Percentiles rank a stretch among this genome's conserved stretches.
phyloP scores from a whole-genome alignment of 2,888 invertebrate genomes.

The Poecilobothrus nobilitatus region DNA sequence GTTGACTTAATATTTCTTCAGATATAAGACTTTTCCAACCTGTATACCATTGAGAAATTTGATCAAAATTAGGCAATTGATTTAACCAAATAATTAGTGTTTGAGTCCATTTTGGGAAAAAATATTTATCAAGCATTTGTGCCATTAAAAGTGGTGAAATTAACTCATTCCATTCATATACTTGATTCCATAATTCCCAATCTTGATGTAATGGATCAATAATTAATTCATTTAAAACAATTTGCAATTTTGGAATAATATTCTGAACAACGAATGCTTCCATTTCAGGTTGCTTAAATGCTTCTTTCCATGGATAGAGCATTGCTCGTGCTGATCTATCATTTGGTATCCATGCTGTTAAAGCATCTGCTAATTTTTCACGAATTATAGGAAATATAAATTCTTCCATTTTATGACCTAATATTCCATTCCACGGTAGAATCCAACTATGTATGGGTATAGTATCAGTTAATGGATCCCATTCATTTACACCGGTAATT shows the following conservation, averaged over 20 bases:
- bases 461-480: constrained; percentile 94
- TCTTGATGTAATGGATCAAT: constrained; percentile 68
- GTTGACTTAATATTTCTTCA: constrained; percentile 47
- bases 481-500: constrained; percentile 67
- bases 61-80: constrained; percentile 79
- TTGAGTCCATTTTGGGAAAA: constrained; percentile 90
- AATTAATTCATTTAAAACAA: constrained; percentile 55
- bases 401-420: constrained; percentile 52
- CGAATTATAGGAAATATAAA: constrained; percentile 82
- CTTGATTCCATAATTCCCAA: constrained; percentile 86
- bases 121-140: constrained; percentile 71
- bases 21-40: constrained; percentile 55
- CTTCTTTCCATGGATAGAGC: constrained; percentile 78
- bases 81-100: constrained; percentile 83
- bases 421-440: constrained; percentile 87
- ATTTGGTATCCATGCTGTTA: constrained; percentile 91
- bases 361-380: constrained; percentile 78
- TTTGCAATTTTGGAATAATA: constrained; percentile 80
- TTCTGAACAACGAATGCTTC: constrained; percentile 75
- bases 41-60: constrained; percentile 80
- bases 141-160: constrained; percentile 70
- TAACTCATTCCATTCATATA: constrained; percentile 87
- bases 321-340: constrained; percentile 88
- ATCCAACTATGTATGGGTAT: constrained; percentile 96
- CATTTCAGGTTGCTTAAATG: constrained; percentile 67